A percentile compares a stretch with the other conserved stretches of the same genome.
Evolutionary conservation across 2,888 invertebrate species (phyloP).

Genomic region (Nycteola revayana): DNA sequence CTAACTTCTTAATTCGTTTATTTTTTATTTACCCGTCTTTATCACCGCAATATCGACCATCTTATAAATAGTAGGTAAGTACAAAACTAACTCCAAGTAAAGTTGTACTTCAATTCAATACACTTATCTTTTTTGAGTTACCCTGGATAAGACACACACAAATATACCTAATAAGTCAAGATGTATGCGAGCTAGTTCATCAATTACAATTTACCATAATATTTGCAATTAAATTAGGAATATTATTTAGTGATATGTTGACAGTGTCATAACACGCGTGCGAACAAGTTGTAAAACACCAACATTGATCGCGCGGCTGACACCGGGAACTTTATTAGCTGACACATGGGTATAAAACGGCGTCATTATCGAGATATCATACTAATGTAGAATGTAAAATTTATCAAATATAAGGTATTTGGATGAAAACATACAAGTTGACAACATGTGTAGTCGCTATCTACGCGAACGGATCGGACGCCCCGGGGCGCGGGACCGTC

Average conservation of each 20-base stretch:
- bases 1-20: too few relatives aligned
- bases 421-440: constrained; percentile 81
- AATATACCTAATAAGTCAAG: too few relatives aligned
- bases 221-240: constrained; percentile 27
- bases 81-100: too few relatives aligned
- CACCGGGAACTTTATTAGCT: constrained; percentile 56
- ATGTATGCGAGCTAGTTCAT: too few relatives aligned
- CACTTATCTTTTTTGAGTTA: too few relatives aligned
- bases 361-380: constrained; percentile 69
- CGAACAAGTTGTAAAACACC: constrained; percentile 37
- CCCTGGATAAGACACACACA: too few relatives aligned
- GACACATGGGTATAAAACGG: constrained; percentile 64
- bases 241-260: constrained; percentile 31
- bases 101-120: too few relatives aligned
- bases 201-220: constrained; percentile 21
- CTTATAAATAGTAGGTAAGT: too few relatives aligned
- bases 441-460: constrained; percentile 79
- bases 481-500: constrained; percentile 64
- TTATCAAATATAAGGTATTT: constrained; percentile 74
- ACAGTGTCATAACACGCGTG: constrained; percentile 30
- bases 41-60: too few relatives aligned
- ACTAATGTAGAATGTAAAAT: constrained; percentile 72
- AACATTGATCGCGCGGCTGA: constrained; percentile 24
- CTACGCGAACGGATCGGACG: constrained; percentile 71
- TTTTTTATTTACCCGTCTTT: too few relatives aligned